Percentiles rank a stretch among this genome's conserved stretches.
Evolutionary conservation across 2,113 vertebrate species (phyloP).

Genomic region (Chlamydotis undulata): DNA sequence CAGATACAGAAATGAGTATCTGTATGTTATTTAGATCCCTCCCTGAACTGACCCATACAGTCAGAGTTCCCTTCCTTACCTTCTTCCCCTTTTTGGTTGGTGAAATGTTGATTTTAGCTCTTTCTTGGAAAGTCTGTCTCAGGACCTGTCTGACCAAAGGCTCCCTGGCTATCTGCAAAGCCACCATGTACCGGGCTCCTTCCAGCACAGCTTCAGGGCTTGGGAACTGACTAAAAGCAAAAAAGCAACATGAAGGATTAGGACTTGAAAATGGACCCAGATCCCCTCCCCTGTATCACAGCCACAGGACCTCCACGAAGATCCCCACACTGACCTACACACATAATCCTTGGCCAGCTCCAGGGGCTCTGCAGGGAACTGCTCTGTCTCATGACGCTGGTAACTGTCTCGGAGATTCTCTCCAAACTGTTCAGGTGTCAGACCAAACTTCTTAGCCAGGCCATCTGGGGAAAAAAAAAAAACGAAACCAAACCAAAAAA

Average conservation of each 20-base stretch:
- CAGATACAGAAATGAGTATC: not conserved
- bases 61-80: constrained; percentile 70
- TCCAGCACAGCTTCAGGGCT: constrained; percentile 92
- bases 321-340: constrained; percentile 80
- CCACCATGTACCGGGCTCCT: constrained; percentile 98
- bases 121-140: constrained; percentile 95
- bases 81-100: constrained; percentile 98
- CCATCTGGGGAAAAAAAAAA: constrained; percentile 78
- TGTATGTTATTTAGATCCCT: not conserved
- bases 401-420: constrained; percentile 98
- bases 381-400: constrained; percentile 96
- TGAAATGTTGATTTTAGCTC: constrained; percentile 94
- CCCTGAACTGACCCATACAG: not conserved
- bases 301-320: rapidly evolving
- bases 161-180: constrained; percentile 95
- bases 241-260: not conserved
- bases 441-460: constrained; percentile 96
- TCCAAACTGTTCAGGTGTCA: constrained; percentile 97
- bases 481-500: not conserved
- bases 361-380: constrained; percentile 95
- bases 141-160: constrained; percentile 96
- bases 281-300: not conserved
- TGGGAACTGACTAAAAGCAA: constrained; percentile 85
- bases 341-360: constrained; percentile 97
- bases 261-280: not conserved